A percentile compares a stretch with the other conserved stretches of the same genome.
phyloP scores from a whole-genome alignment of 92 coral and sea anemone genomes.

The Pocillopora meandrina region DNA sequence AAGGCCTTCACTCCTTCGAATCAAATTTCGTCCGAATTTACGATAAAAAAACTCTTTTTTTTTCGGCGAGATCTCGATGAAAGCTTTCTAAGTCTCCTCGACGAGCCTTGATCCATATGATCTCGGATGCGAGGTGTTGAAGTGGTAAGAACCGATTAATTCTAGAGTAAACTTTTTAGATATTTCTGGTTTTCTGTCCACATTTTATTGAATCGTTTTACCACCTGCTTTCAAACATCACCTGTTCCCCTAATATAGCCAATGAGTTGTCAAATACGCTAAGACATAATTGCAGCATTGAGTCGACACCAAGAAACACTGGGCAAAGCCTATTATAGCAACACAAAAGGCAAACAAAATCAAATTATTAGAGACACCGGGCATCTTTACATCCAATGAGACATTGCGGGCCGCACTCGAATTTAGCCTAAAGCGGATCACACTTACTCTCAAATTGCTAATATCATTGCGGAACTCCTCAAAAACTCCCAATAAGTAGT shows the following conservation, averaged over 20 bases:
- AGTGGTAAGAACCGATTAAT: background rate
- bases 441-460: background rate
- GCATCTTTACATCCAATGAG: constrained; percentile 23
- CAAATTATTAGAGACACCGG: constrained; percentile 11
- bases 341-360: constrained; percentile 34
- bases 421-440: background rate
- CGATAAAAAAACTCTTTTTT: background rate
- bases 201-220: constrained; percentile 12
- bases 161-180: background rate
- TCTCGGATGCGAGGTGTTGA: background rate
- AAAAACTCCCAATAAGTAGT: too few relatives aligned
- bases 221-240: constrained; percentile 35
- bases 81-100: background rate
- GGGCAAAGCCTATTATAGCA: constrained; percentile 16
- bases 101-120: background rate
- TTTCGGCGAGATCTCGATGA: background rate
- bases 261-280: constrained; percentile 23
- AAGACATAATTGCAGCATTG: constrained; percentile 22
- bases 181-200: constrained; percentile 12
- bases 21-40: constrained; percentile 14
- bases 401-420: background rate
- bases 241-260: constrained; percentile 40
- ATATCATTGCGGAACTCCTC: background rate
- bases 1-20: background rate
- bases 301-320: constrained; percentile 30